Evolutionary conservation across 2,888 invertebrate genomes (phyloP).

Genomic region (Phrixothrix hirtus): DNA sequence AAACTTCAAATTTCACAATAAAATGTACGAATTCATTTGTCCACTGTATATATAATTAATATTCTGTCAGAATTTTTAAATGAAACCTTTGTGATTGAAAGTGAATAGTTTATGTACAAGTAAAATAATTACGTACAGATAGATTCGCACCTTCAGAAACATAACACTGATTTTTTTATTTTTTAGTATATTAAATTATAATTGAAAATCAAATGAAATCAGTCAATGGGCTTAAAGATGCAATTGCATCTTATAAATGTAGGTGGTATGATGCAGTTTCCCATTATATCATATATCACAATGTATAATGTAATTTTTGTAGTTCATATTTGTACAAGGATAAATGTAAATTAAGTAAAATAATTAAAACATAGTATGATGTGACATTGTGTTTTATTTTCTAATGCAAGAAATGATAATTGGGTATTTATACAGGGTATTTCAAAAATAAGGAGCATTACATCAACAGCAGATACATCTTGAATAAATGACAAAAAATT

Average conservation of each 20-base stretch:
- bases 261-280: conserved; percentile 18
- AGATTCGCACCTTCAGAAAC: conserved; percentile 12
- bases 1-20: neutral
- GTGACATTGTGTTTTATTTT: neutral
- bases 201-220: conserved; percentile 1
- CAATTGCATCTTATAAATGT: conserved; percentile 1
- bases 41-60: no score
- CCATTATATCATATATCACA: conserved; percentile 18
- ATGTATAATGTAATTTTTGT: conserved; percentile 32
- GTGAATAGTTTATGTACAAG: conserved; percentile 3
- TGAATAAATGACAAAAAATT: no score
- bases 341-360: conserved; percentile 35
- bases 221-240: conserved; percentile 6
- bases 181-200: conserved; percentile 1
- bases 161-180: conserved; percentile 4
- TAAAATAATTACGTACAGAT: conserved; percentile 10
- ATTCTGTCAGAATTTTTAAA: neutral
- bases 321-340: conserved; percentile 39
- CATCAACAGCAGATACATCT: no score
- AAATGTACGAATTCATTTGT: neutral
- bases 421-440: no score
- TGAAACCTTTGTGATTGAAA: conserved; percentile 2
- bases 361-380: conserved; percentile 15
- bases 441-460: no score
- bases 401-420: no score